A percentile compares a stretch with the other conserved stretches of the same genome.
Conservation (phyloP, 2,113 vertebrate genomes). For the Microcebus lehilahytsara region DNA sequence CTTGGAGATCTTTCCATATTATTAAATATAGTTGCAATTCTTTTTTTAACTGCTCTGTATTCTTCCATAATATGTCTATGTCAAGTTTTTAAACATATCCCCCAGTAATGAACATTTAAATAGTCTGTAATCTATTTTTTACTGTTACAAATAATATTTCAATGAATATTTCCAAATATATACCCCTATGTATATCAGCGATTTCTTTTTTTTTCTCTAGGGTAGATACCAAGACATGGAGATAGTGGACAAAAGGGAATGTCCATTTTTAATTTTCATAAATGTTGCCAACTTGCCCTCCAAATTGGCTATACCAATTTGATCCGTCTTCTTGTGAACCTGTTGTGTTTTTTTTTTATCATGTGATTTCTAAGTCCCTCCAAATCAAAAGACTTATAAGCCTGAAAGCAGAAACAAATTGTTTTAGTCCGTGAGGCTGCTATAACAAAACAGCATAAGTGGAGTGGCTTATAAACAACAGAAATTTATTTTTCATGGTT, state of each 20-base stretch:
- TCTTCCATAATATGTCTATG: neutral
- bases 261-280: constrained; percentile 11
- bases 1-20: neutral
- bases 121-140: neutral
- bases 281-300: neutral
- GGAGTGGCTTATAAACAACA: neutral
- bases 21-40: neutral
- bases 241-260: neutral
- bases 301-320: neutral
- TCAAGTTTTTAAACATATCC: neutral
- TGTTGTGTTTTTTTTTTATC: neutral
- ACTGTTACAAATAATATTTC: neutral
- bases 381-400: neutral
- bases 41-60: neutral
- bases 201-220: neutral
- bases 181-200: neutral
- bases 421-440: neutral
- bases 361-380: neutral
- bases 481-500: neutral
- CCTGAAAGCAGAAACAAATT: neutral
- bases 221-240: neutral
- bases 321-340: neutral
- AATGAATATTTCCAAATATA: neutral
- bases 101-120: neutral
- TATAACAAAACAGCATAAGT: neutral